Base-by-base conservation (phyloP, 1,140 invertebrate species). In the Drepana arcuata region DNA sequence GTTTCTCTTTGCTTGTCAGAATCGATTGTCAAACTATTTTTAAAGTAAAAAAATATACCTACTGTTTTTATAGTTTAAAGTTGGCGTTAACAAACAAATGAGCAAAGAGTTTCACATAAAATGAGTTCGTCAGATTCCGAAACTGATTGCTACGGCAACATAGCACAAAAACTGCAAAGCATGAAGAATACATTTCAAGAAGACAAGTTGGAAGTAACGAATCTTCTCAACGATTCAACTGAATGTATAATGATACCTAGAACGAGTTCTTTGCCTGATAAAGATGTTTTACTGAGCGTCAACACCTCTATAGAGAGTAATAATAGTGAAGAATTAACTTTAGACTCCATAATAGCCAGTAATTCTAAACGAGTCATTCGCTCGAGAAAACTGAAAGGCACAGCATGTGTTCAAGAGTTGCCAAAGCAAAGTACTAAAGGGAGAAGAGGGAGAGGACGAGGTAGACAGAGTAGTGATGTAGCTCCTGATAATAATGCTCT, bases 111-210 rank as follows among this genome's bases (percentile, higher is more conserved):
- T n/a, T n/a, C n/a, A n/a, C n/a, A n/a, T 5, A 26, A 26, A 24
- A 56, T 56, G 48, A 43, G 44, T 30, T 71, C 69, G 2, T 77
- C 72, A 0, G 73, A 72, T 37, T 72, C 70, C 0, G 73, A 77
- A 24, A 69, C 69, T 12, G 68, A 72, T 34, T 64, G 54, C 18
- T 77, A 69, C 31, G 51, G 59, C 0, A 70, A 71, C 15, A 31
- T 57, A 16, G 49, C 52, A 3, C 43, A 63, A 27, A 65, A 48
- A 34, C 34, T 75, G 5, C 48, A 66, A 18, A 32, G 16, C 4
- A 31, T 72, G 31, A 66, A 61, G 37, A 62, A 56, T 15, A 56
- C 52, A 16, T 63, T 54, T 23, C 28, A 23, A 5, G 46, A 50
- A 5, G 48, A 68, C 6, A 52, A 51, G 23, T 32, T 58, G 7